Percentiles rank a stretch among this genome's conserved stretches.
phyloP scores from a whole-genome alignment of 2,888 invertebrate species.

The Polymixis flavicincta region DNA sequence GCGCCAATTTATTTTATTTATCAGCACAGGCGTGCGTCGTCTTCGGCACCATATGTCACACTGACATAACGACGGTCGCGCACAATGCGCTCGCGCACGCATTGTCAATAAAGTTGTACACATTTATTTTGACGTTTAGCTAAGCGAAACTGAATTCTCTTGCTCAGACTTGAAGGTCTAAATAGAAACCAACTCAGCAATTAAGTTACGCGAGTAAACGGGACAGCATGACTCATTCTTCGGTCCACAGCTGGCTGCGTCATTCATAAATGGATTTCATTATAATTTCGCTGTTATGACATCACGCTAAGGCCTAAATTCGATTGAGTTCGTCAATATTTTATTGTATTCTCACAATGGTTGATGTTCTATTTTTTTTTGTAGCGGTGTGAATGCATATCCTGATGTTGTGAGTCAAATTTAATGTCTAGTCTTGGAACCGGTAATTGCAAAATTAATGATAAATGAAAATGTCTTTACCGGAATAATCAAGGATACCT shows the following conservation, averaged over 20 bases:
- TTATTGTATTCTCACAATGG: constrained; percentile 57
- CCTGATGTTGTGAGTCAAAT: constrained; percentile 50
- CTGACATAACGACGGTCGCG: constrained; percentile 81
- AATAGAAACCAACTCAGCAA: constrained; percentile 11
- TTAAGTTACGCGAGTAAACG: constrained; percentile 70
- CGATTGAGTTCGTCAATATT: constrained; percentile 53
- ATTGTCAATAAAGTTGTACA: constrained; percentile 79
- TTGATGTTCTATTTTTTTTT: constrained; percentile 54
- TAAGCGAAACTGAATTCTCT: constrained; percentile 58
- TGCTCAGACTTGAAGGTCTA: not conserved
- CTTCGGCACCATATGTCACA: constrained; percentile 74
- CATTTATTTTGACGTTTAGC: constrained; percentile 43
- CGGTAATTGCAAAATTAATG: constrained; percentile 7
- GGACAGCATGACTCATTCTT: constrained; percentile 83
- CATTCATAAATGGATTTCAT: constrained; percentile 79
- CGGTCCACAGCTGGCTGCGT: constrained; percentile 82
- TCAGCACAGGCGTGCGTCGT: constrained; percentile 68
- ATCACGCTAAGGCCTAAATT: constrained; percentile 71
- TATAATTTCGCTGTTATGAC: constrained; percentile 71
- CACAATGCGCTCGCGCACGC: constrained; percentile 84
- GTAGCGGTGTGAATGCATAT: constrained; percentile 47
- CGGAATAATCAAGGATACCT: constrained; percentile 4
- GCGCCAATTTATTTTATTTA: constrained; percentile 71
- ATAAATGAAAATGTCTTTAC: not conserved
- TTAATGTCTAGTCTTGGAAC: constrained; percentile 33